These are phyloP conservation scores for Calephelis virginiensis DNA, from an alignment of 1,140 invertebrate genomes.

Conservation along the genomic window DNA sequence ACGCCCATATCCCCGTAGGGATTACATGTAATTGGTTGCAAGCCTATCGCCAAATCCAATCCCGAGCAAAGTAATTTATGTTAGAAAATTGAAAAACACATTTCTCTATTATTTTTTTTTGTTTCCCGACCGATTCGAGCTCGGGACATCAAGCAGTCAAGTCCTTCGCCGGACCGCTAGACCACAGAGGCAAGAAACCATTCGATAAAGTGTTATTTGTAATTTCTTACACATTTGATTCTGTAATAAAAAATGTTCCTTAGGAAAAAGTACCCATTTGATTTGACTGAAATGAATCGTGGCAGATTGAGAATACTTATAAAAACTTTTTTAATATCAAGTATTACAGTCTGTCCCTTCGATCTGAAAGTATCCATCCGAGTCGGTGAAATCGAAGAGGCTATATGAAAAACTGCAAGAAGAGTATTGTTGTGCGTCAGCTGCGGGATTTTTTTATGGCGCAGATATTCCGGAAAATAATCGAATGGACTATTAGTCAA, in stretches of 20 bases:
- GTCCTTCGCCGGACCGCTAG: too few relatives aligned
- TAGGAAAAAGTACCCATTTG: constrained; percentile 26
- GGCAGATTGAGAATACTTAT: constrained; percentile 52
- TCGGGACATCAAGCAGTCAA: too few relatives aligned
- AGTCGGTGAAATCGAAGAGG: constrained; percentile 52
- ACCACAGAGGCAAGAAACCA: too few relatives aligned
- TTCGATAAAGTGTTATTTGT: too few relatives aligned
- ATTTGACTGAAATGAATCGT: constrained; percentile 64
- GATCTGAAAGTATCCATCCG: constrained; percentile 53
- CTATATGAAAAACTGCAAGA: constrained; percentile 46
- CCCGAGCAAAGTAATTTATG: too few relatives aligned
- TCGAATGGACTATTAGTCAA: constrained; percentile 16
- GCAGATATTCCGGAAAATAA: constrained; percentile 23
- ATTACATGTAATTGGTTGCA: too few relatives aligned
- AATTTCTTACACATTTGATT: too few relatives aligned
- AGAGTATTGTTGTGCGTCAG: constrained; percentile 23
- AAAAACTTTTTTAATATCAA: constrained; percentile 75
- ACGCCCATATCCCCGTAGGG: too few relatives aligned
- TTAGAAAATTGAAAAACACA: too few relatives aligned
- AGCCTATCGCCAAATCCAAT: too few relatives aligned
- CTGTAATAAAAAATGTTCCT: neutral
- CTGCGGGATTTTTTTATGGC: constrained; percentile 20
- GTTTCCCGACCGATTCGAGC: too few relatives aligned
- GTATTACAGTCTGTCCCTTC: constrained; percentile 56
- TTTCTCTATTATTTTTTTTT: too few relatives aligned